Conservation (phyloP, 2,888 invertebrate species). For the Tetramorium bicarinatum region DNA sequence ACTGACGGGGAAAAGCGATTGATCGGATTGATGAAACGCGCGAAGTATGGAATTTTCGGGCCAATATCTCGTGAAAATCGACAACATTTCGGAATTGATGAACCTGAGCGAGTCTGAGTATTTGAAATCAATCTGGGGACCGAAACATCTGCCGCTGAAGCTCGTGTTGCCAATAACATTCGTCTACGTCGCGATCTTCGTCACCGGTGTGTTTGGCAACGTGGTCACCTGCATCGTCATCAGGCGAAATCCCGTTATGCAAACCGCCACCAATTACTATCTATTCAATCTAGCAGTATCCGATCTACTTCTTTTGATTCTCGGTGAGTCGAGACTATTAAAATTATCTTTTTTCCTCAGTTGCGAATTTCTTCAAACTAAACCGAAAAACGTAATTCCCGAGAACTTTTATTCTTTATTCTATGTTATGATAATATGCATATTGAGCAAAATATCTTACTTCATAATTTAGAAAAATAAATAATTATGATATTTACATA, state of each 20-base stretch:
- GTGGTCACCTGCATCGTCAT: conserved; percentile 95
- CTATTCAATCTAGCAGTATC: conserved; percentile 96
- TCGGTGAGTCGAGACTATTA: conserved; percentile 88
- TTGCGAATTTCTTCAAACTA: background rate
- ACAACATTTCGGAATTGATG: conserved; percentile 85
- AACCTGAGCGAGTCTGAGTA: conserved; percentile 89
- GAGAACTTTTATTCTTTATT: background rate
- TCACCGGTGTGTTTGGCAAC: conserved; percentile 94
- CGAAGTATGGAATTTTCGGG: conserved; percentile 64
- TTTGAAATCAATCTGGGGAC: conserved; percentile 89
- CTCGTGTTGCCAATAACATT: conserved; percentile 88
- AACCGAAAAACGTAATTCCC: background rate
- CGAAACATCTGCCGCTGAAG: conserved; percentile 88
- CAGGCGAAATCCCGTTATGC: conserved; percentile 92
- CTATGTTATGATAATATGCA: background rate
- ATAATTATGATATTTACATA: background rate
- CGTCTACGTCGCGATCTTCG: conserved; percentile 91
- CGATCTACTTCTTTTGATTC: conserved; percentile 92
- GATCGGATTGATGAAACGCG: conserved; percentile 2
- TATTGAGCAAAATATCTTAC: background rate
- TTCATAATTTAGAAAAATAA: background rate
- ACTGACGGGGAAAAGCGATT: background rate
- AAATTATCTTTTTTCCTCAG: background rate
- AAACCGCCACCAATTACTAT: conserved; percentile 96
- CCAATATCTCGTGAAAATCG: conserved; percentile 10